Conservation (phyloP, 1,140 invertebrate species). For the Sarcophaga peregrina region DNA sequence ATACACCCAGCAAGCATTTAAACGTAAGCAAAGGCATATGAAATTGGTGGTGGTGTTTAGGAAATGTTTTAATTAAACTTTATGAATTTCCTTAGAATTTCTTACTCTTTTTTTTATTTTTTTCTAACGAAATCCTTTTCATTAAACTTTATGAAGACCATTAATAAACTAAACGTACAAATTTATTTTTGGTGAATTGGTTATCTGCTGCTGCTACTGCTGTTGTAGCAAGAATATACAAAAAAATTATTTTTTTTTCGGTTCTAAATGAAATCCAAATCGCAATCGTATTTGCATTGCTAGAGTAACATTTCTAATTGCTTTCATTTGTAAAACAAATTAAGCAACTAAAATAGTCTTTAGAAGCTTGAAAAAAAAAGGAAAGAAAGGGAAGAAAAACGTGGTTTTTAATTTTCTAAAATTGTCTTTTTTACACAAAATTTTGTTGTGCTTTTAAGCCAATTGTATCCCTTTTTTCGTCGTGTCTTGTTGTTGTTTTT, state of each 20-base stretch:
- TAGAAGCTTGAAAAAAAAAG: not conserved
- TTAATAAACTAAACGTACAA: not conserved
- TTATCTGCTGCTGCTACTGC: too few species aligned
- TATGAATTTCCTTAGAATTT: constrained; percentile 28
- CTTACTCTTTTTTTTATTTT: not conserved
- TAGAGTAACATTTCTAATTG: constrained; percentile 28
- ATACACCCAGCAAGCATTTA: not conserved
- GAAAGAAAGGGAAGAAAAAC: not conserved
- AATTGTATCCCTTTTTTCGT: not conserved
- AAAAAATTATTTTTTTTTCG: too few species aligned
- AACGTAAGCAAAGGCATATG: not conserved
- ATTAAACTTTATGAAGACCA: constrained; percentile 12
- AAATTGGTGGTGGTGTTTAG: not conserved
- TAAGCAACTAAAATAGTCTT: not conserved
- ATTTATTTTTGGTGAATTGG: not conserved
- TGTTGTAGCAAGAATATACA: too few species aligned
- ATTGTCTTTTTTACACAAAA: not conserved
- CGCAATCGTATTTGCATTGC: too few species aligned
- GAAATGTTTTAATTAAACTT: constrained; percentile 38
- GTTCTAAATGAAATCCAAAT: too few species aligned
- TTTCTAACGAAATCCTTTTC: not conserved
- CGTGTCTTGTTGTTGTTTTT: too few species aligned
- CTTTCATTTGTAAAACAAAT: constrained; percentile 24
- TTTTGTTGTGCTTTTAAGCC: not conserved
- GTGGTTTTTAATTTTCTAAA: constrained; percentile 38